A percentile compares a stretch with the other conserved stretches of the same genome.
Conservation (phyloP, 1,140 invertebrate species). For the Drosophila equinoxialis region DNA sequence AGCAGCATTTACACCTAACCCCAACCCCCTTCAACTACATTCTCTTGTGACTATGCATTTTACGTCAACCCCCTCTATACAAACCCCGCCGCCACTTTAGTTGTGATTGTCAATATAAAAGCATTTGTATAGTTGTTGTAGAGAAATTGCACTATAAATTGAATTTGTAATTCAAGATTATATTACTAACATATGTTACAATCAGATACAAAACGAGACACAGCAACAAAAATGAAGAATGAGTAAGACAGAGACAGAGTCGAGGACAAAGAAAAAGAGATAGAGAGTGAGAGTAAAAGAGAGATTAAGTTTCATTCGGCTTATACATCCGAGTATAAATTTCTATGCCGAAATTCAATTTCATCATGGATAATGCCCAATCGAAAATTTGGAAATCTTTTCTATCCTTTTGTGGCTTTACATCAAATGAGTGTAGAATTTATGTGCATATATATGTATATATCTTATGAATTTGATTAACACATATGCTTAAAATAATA, state of each 20-base stretch:
- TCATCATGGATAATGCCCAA: neutral
- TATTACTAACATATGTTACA: constrained; percentile 65
- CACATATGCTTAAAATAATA: no score
- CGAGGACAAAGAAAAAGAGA: constrained; percentile 1
- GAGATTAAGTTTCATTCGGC: neutral
- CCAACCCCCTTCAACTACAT: no score
- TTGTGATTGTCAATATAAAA: no score
- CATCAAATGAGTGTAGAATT: no score
- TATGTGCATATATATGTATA: no score
- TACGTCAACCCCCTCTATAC: no score
- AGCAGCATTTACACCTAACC: neutral
- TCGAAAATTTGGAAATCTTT: neutral
- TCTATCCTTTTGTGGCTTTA: neutral
- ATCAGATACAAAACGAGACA: neutral
- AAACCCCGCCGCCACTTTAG: no score
- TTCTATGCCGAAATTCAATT: neutral
- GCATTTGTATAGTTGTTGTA: constrained; percentile 41
- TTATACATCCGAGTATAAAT: neutral
- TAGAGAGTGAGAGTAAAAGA: constrained; percentile 6
- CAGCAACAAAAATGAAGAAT: neutral
- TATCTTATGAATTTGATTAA: no score
- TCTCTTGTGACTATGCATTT: no score
- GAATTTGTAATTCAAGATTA: constrained; percentile 26
- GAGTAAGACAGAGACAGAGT: neutral
- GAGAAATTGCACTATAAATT: constrained; percentile 56